phyloP scores from a whole-genome alignment of 2,113 vertebrate genomes.

The Ammospiza caudacuta region DNA sequence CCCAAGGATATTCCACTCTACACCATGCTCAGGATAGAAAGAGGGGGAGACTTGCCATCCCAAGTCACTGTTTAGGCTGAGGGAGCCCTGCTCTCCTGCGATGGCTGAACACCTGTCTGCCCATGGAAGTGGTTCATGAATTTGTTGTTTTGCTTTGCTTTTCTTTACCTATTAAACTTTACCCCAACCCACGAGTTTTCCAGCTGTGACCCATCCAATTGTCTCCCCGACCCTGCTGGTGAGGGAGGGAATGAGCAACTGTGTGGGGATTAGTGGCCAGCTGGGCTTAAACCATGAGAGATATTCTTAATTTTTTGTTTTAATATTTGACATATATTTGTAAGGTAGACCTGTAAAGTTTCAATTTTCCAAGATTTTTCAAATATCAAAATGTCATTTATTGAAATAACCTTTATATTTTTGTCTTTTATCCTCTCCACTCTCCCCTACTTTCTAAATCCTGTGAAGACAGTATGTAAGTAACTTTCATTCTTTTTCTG shows the following conservation, averaged over 20 bases:
- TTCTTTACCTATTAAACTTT: not conserved
- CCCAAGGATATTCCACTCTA: no score
- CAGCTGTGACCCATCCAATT: fast-evolving
- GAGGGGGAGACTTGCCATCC: not conserved
- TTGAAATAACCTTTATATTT: not conserved
- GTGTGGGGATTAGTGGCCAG: not conserved
- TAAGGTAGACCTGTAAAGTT: not conserved
- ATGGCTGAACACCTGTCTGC: not conserved
- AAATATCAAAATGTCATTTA: not conserved
- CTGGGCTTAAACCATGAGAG: not conserved
- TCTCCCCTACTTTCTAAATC: not conserved
- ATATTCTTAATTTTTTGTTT: not conserved
- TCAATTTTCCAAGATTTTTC: not conserved
- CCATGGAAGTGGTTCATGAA: not conserved
- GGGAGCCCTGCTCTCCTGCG: not conserved
- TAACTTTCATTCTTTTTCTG: not conserved
- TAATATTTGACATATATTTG: not conserved
- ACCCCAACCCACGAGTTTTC: fast-evolving
- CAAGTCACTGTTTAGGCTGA: not conserved
- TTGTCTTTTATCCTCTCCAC: not conserved
- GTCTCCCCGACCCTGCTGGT: not conserved
- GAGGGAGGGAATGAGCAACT: not conserved
- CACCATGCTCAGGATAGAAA: no score
- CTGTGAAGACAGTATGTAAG: not conserved
- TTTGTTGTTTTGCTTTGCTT: not conserved